Evolutionary conservation across 2,113 vertebrate genomes (phyloP), one percentile per base, ranked within the genome.

Genomic region (Barbus barbus): DNA sequence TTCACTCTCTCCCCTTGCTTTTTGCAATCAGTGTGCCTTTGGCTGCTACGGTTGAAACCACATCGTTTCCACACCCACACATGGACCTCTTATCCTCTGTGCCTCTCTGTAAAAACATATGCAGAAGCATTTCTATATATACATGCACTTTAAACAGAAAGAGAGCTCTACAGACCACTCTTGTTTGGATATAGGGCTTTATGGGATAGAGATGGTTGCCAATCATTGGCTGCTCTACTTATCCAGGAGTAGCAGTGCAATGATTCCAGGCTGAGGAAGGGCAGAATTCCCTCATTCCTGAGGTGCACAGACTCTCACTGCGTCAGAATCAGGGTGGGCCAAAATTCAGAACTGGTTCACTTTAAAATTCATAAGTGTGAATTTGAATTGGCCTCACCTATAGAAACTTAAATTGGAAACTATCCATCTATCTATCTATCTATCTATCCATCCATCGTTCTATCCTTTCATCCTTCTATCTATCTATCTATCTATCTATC

Each of bases 1-100:
- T 56, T 48, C 75, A 33, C 48, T 56, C 72, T 71, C 56, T 36
- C n/a, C 41, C 60, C 84, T 81, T 76, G 77, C 81, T 84, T 87
- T 83, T 86, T 86, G 80, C 88, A 90, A 91, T 90, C 89, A 89
- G 90, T 89, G 89, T 78, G 85, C 83, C 87, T 88, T 87, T 89
- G 89, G 89, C 87, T 61, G 79, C 85, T 63, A 48, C 24, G 60
- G 44, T 81, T 85, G 36, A 89, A 90, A 91, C 90, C 90, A 85
- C 90, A 90, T 87, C 86, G 36, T 88, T 87, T 89, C 86, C 84
- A 90, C 87, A 83, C 90, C 89, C 89, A 89, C 88, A 86, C 88
- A 65, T 60, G 31, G 75, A 65, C 81, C 84, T 86, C 84, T 90
- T 72, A 73, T 84, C 82, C 83, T 63, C 63, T 28, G 46, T 26